Evolutionary conservation across 1,140 invertebrate genomes (phyloP), one percentile per base, ranked within the genome.

Genomic region (Popillia japonica): DNA sequence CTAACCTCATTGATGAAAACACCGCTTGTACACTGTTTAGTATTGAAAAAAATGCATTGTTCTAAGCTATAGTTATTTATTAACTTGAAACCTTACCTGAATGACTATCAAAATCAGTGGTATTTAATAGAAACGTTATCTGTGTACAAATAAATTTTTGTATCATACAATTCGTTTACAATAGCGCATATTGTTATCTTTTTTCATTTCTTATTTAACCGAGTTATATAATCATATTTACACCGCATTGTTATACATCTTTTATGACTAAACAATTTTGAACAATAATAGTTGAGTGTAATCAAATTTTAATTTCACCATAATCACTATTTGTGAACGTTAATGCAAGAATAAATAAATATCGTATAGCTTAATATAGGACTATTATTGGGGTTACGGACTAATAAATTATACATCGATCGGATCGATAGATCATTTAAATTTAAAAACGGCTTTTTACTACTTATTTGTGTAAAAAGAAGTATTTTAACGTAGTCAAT

Each of bases 1-100:
- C 74, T 76, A 76, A 76, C 74, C 74, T 76, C 74, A 76, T 76
- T 76, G 61, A 68, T 68, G 11, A 68, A 68, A 27, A 68, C 6
- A 68, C 48, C 48, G 61, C 61, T 20, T 20, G 27, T 27, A 68
- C 22, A 68, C 61, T 68, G 61, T 20, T 27, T 68, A 23, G 27
- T 34, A 34, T 34, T 34, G 61, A 34, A 68, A 68, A 22, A 68
- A 68, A 23, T 68, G 20, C 11, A 11, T 68, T 68, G 22, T 68
- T 68, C 27, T 68, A 22, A n/a, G 20, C 20, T 22, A 27, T 11
- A 34, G 20, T 23, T 68, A 68, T 23, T 23, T 68, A 34, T 20
- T 68, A 68, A 68, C 14, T 68, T 68, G 61, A 68, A 68, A 68
- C 61, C 10, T 68, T 68, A 68, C 61, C 61, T 68, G 22, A 68